phyloP scores from a whole-genome alignment of 1,140 invertebrate species.

The Archegozetes longisetosus region DNA sequence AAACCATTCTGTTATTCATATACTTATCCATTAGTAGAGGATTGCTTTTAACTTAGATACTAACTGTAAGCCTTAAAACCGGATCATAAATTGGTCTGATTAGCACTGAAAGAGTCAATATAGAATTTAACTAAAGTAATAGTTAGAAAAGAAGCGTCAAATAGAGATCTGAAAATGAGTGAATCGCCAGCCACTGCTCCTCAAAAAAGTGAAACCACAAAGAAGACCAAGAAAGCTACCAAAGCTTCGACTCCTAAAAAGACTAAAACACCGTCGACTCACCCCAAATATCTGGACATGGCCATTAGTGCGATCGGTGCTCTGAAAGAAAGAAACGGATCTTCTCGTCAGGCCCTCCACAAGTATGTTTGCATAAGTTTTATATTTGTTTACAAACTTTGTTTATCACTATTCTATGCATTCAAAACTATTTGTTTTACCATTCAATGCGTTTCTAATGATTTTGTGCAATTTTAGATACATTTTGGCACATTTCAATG shows the following conservation, averaged over 20 bases:
- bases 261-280: constrained; percentile 38
- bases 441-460: not conserved
- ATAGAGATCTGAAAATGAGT: too few relatives aligned
- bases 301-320: constrained; percentile 22
- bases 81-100: too few relatives aligned
- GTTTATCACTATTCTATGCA: too few relatives aligned
- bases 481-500: constrained; percentile 24
- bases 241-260: not conserved
- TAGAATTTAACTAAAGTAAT: too few relatives aligned
- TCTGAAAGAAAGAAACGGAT: constrained; percentile 25
- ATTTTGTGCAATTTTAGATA: constrained; percentile 12
- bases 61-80: too few relatives aligned
- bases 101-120: too few relatives aligned
- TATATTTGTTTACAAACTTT: too few relatives aligned
- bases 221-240: not conserved
- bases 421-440: not conserved
- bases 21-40: too few relatives aligned
- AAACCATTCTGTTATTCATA: too few relatives aligned
- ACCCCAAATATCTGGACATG: constrained; percentile 26
- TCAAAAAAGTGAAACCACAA: not conserved
- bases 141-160: too few relatives aligned
- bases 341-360: constrained; percentile 25
- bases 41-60: too few relatives aligned
- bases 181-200: not conserved
- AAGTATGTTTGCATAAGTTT: constrained; percentile 19